Evolutionary conservation across 2,888 invertebrate genomes (phyloP), one percentile per base, ranked within the genome.

Genomic region (Trichogramma dendrolimi): DNA sequence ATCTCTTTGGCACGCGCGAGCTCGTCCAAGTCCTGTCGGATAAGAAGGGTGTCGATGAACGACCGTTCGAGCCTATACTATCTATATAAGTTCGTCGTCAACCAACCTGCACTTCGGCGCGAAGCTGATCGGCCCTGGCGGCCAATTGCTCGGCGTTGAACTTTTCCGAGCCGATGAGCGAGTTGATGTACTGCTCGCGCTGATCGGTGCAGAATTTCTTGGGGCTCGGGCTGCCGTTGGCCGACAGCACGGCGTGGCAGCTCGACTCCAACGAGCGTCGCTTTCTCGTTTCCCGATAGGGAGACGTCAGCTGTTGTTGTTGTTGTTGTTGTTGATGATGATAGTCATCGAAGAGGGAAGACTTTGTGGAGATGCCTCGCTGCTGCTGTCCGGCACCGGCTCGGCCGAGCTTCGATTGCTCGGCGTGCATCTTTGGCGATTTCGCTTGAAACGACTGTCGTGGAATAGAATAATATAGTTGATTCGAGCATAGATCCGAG

Each of bases 1-100:
- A 87, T 85, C 80, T 94, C 94, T 76, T 93, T 93, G 72, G 88
- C 86, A 71, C 86, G 85, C 0, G 92, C 88, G 56, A 92, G 80
- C 70, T 88, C 89, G 67, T 88, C 83, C 63, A 93, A 79, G 0
- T 88, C 87, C 71, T 88, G 83, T 6, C 39, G 53, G n/a, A 27
- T 27, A 27, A 27, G 27, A 27, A 27, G 27, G 27, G 27, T 27
- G 27, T 27, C 27, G 27, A 27, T 27, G 27, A 27, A 27, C 27
- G 27, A 41, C 4, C n/a, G 40, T 8, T 46, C 10, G 51, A 59
- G 49, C 49, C 7, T 41, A 5, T 50, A 38, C 10, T 27, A 27
- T 50, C 27, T 5, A 50, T 11, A 55, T 41, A 55, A 39, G 50
- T 39, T 43, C 6, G n/a, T 2, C 7, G 6, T 27, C 7, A 10